Conservation (phyloP, 1,140 invertebrate genomes). For the Mylabris phalerata region DNA sequence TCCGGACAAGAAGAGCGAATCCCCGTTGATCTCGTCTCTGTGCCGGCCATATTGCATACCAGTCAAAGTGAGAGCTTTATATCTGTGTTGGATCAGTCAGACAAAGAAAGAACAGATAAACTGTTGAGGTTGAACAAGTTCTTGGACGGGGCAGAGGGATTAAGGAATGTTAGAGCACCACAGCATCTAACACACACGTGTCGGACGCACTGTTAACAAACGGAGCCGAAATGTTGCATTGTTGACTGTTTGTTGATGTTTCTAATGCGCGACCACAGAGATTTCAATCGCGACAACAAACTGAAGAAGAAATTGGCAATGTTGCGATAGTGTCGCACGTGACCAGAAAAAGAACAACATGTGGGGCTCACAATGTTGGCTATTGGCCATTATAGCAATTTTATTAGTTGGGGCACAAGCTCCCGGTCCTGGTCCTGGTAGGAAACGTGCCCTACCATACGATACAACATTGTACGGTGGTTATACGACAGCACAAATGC, state of each 20-base stretch:
- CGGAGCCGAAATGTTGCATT: constrained; percentile 20
- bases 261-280: constrained; percentile 13
- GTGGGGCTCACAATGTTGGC: constrained; percentile 16
- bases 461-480: constrained; percentile 28
- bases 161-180: constrained; percentile 40
- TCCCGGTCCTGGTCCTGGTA: constrained; percentile 41
- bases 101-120: constrained; percentile 22
- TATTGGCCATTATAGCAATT: constrained; percentile 19
- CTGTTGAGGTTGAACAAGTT: constrained; percentile 37
- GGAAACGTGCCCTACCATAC: constrained; percentile 34
- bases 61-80: constrained; percentile 39
- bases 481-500: constrained; percentile 59
- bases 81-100: constrained; percentile 2
- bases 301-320: background rate
- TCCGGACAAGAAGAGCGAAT: constrained; percentile 17
- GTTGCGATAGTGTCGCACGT: constrained; percentile 12
- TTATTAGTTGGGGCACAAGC: constrained; percentile 34
- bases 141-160: constrained; percentile 36
- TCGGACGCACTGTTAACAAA: constrained; percentile 23
- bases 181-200: constrained; percentile 37
- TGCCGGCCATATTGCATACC: constrained; percentile 46
- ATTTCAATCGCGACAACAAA: constrained; percentile 19
- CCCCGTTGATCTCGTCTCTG: constrained; percentile 31
- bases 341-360: constrained; percentile 14
- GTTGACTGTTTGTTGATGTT: constrained; percentile 6